A percentile compares a stretch with the other conserved stretches of the same genome.
These are phyloP conservation scores for Achlya flavicornis DNA, from an alignment of 2,888 invertebrate genomes.

Conservation along the genomic window DNA sequence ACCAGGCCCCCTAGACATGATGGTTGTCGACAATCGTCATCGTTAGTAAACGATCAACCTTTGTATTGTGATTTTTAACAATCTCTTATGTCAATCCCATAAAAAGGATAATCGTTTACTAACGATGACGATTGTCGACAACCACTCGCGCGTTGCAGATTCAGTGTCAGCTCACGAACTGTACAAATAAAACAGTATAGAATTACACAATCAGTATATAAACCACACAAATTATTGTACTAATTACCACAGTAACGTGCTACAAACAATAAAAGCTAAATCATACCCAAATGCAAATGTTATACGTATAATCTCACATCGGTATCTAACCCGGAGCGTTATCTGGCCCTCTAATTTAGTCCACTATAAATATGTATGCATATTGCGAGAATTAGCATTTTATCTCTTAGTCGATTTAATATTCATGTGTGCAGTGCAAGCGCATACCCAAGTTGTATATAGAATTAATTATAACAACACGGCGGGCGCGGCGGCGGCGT, in stretches of 20 bases:
- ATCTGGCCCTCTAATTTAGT: slow-evolving; percentile 54
- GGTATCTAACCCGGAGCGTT: slow-evolving; percentile 38
- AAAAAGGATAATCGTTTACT: too few species aligned
- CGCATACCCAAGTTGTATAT: slow-evolving; percentile 61
- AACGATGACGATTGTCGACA: too few species aligned
- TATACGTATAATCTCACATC: slow-evolving; percentile 18
- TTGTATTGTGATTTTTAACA: too few species aligned
- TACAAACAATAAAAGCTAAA: slow-evolving; percentile 1
- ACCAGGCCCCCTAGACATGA: too few species aligned
- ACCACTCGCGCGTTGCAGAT: too few species aligned
- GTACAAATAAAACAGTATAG: neutral
- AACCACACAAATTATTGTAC: neutral
- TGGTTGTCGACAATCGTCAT: too few species aligned
- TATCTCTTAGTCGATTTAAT: slow-evolving; percentile 77
- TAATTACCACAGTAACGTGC: neutral
- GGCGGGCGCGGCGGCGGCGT: neutral
- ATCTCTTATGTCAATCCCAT: too few species aligned
- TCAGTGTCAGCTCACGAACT: too few species aligned
- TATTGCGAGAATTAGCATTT: slow-evolving; percentile 74
- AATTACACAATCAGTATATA: neutral
- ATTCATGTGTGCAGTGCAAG: slow-evolving; percentile 76
- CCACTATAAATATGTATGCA: slow-evolving; percentile 70
- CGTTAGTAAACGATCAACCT: too few species aligned
- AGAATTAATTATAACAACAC: slow-evolving; percentile 68
- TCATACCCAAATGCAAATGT: slow-evolving; percentile 11